A percentile compares a stretch with the other conserved stretches of the same genome.
These are phyloP conservation scores for Microhierax caerulescens DNA, from an alignment of 2,797 vertebrate genomes.

Conservation along the genomic window DNA sequence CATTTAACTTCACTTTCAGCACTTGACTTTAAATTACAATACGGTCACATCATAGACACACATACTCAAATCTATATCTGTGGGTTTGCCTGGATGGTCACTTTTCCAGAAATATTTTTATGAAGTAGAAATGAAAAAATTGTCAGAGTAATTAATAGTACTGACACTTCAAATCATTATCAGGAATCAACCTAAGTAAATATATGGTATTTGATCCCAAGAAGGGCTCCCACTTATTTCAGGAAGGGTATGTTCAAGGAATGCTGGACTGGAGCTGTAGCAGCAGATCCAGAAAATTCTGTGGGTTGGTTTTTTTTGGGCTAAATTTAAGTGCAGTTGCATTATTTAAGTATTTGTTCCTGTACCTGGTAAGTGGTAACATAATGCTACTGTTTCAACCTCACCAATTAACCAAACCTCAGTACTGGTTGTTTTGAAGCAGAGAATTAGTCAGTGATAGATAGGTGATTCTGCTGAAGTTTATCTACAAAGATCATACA, in stretches of 20 bases:
- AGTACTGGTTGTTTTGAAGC: background rate
- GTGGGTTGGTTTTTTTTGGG: rapidly evolving
- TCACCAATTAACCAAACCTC: background rate
- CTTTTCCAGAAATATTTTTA: background rate
- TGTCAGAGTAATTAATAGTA: background rate
- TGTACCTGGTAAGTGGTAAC: background rate
- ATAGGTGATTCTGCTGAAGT: background rate
- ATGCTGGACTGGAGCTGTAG: background rate
- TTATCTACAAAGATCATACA: background rate
- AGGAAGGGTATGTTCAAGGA: background rate
- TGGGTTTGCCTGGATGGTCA: background rate
- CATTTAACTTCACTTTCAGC: background rate
- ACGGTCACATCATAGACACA: rapidly evolving
- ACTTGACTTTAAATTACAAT: background rate
- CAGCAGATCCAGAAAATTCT: background rate
- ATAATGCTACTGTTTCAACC: background rate
- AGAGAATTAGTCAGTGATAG: background rate
- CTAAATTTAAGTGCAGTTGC: background rate
- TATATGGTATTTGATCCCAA: background rate
- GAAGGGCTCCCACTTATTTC: background rate
- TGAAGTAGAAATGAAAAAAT: background rate
- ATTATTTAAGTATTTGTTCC: background rate
- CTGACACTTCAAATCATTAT: background rate
- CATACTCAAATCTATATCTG: background rate
- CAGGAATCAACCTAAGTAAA: background rate